phyloP scores from a whole-genome alignment of 2,113 vertebrate genomes.

The Sebastes fasciatus region DNA sequence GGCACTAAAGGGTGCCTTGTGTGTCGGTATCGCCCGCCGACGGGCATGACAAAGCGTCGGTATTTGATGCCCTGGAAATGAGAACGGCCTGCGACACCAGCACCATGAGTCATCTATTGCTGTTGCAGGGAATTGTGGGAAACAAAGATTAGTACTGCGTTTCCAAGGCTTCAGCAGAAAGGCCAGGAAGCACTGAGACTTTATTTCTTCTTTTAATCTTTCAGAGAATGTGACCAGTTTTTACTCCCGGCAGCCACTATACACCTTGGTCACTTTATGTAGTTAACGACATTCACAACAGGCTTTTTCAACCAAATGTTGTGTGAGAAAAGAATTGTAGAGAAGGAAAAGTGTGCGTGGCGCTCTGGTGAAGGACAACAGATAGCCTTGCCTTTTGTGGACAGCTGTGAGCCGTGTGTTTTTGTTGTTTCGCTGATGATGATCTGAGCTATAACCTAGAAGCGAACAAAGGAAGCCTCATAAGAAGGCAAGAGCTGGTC shows the following conservation, averaged over 20 bases:
- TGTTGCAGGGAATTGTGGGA: not conserved
- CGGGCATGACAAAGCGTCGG: too few species aligned
- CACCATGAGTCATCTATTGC: not conserved
- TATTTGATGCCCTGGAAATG: too few species aligned
- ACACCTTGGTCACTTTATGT: not conserved
- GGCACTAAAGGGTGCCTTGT: too few species aligned
- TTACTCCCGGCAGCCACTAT: not conserved
- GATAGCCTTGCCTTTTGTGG: slow-evolving; percentile 24
- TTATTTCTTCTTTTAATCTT: not conserved
- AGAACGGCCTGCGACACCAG: not conserved
- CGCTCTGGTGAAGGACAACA: slow-evolving; percentile 7
- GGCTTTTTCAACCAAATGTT: not conserved
- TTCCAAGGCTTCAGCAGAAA: slow-evolving; percentile 26
- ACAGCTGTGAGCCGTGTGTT: slow-evolving; percentile 10
- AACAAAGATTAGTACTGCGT: slow-evolving; percentile 3
- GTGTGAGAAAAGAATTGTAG: not conserved
- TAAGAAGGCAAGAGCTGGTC: slow-evolving; percentile 19
- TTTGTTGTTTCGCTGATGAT: slow-evolving; percentile 11
- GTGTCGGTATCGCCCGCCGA: too few species aligned
- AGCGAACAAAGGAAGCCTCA: slow-evolving; percentile 53
- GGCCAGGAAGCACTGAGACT: not conserved
- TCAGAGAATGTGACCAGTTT: not conserved
- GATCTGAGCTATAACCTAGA: slow-evolving; percentile 49
- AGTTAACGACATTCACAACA: not conserved
- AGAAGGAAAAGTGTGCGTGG: not conserved